Evolutionary conservation across 2,113 vertebrate species (phyloP).

Genomic region (Notarius lentiginosus): DNA sequence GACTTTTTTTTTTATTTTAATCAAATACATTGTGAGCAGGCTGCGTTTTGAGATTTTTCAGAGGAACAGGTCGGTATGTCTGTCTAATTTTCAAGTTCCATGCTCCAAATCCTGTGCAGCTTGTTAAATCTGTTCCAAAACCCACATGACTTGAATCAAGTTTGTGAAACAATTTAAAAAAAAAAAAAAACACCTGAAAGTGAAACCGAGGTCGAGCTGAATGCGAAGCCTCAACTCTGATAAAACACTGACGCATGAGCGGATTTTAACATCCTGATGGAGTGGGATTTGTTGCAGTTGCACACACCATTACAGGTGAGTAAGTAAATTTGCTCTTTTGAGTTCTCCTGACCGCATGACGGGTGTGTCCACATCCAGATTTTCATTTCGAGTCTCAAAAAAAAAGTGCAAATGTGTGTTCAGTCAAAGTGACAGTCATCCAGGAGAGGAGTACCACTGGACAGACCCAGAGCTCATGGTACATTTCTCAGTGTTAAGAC

Average conservation of each 20-base stretch:
- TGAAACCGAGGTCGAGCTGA: background rate
- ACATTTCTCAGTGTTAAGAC: slow-evolving; percentile 58
- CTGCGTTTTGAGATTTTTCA: background rate
- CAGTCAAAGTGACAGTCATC: slow-evolving; percentile 5
- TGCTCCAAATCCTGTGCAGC: background rate
- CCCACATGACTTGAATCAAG: background rate
- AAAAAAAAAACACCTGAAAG: background rate
- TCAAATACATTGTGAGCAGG: too few relatives aligned
- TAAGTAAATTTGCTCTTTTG: too few relatives aligned
- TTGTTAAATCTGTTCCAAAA: background rate
- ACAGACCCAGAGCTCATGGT: slow-evolving; percentile 40
- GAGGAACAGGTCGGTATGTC: background rate
- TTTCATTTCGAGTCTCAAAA: background rate
- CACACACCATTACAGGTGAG: background rate
- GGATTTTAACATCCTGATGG: background rate
- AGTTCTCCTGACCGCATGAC: too few relatives aligned
- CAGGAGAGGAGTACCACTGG: slow-evolving; percentile 41
- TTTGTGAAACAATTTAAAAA: background rate
- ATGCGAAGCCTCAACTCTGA: background rate
- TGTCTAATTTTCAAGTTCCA: background rate
- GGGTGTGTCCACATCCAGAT: background rate
- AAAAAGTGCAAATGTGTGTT: slow-evolving; percentile 32
- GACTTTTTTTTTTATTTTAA: background rate
- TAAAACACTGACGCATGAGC: background rate
- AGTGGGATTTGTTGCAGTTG: background rate